Conservation (phyloP, 2,113 vertebrate species). For the Cisticola juncidis region DNA sequence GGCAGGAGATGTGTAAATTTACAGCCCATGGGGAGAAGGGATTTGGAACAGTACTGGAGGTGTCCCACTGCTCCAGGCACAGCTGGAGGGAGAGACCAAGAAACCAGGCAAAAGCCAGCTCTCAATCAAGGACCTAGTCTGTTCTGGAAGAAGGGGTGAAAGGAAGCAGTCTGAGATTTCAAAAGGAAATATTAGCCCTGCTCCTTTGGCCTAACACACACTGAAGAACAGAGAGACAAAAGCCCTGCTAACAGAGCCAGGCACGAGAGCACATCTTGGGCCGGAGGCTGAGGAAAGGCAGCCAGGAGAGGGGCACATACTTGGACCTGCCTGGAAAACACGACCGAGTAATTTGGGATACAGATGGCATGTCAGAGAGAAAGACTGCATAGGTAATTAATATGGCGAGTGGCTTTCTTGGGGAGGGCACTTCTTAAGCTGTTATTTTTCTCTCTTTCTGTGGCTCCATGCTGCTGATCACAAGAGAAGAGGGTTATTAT, state of each 20-base stretch:
- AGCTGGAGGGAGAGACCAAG: background rate
- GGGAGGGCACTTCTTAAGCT: background rate
- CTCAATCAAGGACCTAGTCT: accelerated
- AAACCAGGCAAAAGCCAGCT: background rate
- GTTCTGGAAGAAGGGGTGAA: background rate
- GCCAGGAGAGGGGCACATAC: background rate
- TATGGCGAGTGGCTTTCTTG: background rate
- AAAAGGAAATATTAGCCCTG: background rate
- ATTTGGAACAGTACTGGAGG: background rate
- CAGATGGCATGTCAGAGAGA: background rate
- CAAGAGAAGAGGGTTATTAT: background rate
- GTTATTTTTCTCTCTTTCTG: background rate
- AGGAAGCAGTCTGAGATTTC: background rate
- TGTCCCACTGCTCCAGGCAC: background rate
- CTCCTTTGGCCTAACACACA: background rate
- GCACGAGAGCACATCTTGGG: accelerated
- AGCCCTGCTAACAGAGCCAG: background rate
- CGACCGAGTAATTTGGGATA: background rate
- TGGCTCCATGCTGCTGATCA: background rate
- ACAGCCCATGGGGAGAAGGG: background rate
- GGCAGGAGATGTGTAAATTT: background rate
- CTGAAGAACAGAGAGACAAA: background rate
- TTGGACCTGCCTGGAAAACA: background rate
- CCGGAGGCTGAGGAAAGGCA: background rate
- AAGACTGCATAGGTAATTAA: background rate